Conservation (phyloP, 1,140 invertebrate genomes). For the Battus philenor region DNA sequence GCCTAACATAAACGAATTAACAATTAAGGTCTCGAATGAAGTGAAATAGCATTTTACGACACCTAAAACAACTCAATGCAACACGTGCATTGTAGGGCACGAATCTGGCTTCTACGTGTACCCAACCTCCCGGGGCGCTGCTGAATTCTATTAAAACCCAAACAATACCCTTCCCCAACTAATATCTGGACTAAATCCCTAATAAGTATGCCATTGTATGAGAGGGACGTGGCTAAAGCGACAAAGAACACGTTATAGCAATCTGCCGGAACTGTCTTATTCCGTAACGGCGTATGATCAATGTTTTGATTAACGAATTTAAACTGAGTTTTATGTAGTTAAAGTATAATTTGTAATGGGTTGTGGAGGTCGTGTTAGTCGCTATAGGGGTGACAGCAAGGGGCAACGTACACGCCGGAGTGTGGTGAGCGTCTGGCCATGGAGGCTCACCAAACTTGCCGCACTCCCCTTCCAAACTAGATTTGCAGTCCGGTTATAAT, state of each 20-base stretch:
- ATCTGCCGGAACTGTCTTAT: slow-evolving; percentile 39
- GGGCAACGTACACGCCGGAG: slow-evolving; percentile 54
- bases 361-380: slow-evolving; percentile 26
- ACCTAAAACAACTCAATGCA: slow-evolving; percentile 38
- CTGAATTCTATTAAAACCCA: slow-evolving; percentile 72
- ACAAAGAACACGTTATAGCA: slow-evolving; percentile 73
- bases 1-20: too few species aligned
- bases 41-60: slow-evolving; percentile 21
- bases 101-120: slow-evolving; percentile 29
- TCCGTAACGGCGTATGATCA: neutral
- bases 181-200: slow-evolving; percentile 75
- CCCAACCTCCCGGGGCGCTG: slow-evolving; percentile 49
- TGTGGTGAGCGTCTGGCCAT: slow-evolving; percentile 72
- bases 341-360: slow-evolving; percentile 24
- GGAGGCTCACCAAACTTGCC: slow-evolving; percentile 72
- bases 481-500: slow-evolving; percentile 73
- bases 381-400: slow-evolving; percentile 23
- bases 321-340: slow-evolving; percentile 13
- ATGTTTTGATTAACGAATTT: slow-evolving; percentile 13
- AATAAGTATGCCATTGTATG: slow-evolving; percentile 75
- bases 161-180: slow-evolving; percentile 73
- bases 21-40: too few species aligned
- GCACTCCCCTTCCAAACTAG: slow-evolving; percentile 70
- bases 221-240: slow-evolving; percentile 67
- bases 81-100: slow-evolving; percentile 36